Evolutionary conservation across 2,888 invertebrate genomes (phyloP), one percentile per base, ranked within the genome.

Genomic region (Campoletis raptor): DNA sequence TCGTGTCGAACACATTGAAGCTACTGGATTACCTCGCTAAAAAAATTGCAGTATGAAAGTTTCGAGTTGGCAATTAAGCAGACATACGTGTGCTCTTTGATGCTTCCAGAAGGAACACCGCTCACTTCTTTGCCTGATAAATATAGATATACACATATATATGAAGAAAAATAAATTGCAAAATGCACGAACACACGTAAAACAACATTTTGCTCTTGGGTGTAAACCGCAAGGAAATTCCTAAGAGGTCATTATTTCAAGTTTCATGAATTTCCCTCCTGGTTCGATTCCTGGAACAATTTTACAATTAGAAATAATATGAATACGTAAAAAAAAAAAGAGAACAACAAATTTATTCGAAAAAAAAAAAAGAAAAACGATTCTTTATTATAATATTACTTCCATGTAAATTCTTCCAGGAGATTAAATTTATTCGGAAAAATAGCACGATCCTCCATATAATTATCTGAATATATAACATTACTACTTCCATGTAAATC

Each of bases 51-150:
- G 61, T 45, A 66, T 52, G 81, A 81, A 81, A 74, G 81, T 82
- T 82, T 82, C 81, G 67, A 76, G 67, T 76, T 69, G 57, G 76
- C 74, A 82, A 82, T 82, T 82, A 82, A 64, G n/a, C 24, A 45
- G 15, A 70, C 70, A 36, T 69, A 80, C 30, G 61, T 30, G 61
- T 45, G 21, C 61, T 45, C 9, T 54, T 67, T 42, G 45, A 67
- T 76, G 37, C 36, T n/a, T 36, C 54, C 64, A 69, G 48, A 72
- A 61, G 72, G 69, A 57, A 57, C 72, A 24, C 42, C 48, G 61
- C 66, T 82, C 67, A 40, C 74, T 81, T 67, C 42, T 74, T 76
- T 54, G 8, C 42, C 42, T 42, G 52, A 40, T 9, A 54, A 61
- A 52, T 18, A 24, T 76, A 66, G 18, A 40, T 8, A 52, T 10